A percentile compares a stretch with the other conserved stretches of the same genome.
These are phyloP conservation scores for Acanthosepion pharaonis DNA, from an alignment of 2,888 invertebrate species.

Conservation along the genomic window DNA sequence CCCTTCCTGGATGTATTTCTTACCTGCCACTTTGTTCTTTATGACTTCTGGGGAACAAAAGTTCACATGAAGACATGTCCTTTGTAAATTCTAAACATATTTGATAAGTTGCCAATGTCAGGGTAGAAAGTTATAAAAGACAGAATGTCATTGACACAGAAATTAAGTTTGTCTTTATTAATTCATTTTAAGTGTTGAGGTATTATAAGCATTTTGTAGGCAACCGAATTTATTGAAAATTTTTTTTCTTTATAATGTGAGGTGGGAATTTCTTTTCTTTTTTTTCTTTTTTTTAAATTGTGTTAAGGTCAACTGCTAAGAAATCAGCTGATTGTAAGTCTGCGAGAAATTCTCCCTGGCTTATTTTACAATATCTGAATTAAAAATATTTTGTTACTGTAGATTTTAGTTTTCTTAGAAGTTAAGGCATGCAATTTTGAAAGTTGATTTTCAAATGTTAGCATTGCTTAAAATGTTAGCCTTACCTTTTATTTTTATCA, in stretches of 20 bases:
- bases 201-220: neutral
- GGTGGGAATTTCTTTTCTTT: neutral
- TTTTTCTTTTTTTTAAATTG: neutral
- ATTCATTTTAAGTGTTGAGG: neutral
- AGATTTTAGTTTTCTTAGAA: neutral
- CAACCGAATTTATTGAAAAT: neutral
- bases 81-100: neutral
- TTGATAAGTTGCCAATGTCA: neutral
- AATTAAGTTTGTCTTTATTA: neutral
- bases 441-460: neutral
- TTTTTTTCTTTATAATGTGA: neutral
- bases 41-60: neutral
- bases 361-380: neutral
- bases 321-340: neutral
- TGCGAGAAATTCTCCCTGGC: neutral
- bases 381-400: neutral
- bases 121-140: neutral
- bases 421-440: neutral
- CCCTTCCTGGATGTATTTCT: constrained; percentile 2
- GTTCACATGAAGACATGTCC: constrained; percentile 8
- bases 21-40: neutral
- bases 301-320: neutral
- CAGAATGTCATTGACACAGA: neutral
- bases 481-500: neutral
- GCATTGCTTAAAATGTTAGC: neutral